Evolutionary conservation across 53 echinoderm and acorn worm genomes (phyloP).

Genomic region (Astropecten irregularis): DNA sequence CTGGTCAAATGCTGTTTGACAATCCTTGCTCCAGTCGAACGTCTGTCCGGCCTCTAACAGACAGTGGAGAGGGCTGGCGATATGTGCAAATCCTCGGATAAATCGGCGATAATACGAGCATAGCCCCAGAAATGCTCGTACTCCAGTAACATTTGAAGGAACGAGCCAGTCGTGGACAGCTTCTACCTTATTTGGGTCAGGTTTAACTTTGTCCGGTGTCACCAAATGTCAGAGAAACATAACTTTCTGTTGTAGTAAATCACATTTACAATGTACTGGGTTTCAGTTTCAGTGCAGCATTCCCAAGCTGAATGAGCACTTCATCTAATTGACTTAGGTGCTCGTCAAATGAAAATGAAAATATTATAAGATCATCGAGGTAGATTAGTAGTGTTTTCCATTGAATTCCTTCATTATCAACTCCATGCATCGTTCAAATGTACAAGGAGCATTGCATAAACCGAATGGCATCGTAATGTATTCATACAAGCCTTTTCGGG

Average conservation of each 20-base stretch:
- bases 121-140: slow-evolving; percentile 54
- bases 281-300: background rate
- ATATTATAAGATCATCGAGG: slow-evolving; percentile 63
- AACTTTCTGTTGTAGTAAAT: slow-evolving; percentile 18
- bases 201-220: slow-evolving; percentile 4
- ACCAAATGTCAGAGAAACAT: slow-evolving; percentile 44
- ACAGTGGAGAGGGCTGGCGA: slow-evolving; percentile 32
- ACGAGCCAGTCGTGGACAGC: slow-evolving; percentile 35
- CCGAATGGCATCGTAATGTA: slow-evolving; percentile 68
- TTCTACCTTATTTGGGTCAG: slow-evolving; percentile 29
- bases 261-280: too few species aligned
- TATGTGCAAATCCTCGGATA: slow-evolving; percentile 3
- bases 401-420: slow-evolving; percentile 60
- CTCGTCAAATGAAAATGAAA: slow-evolving; percentile 40
- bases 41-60: slow-evolving; percentile 13
- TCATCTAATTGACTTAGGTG: slow-evolving; percentile 51
- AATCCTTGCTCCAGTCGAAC: slow-evolving; percentile 46
- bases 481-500: slow-evolving; percentile 64
- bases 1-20: slow-evolving; percentile 48
- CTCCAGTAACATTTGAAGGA: background rate
- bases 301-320: slow-evolving; percentile 15
- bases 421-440: slow-evolving; percentile 65
- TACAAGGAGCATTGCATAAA: slow-evolving; percentile 58
- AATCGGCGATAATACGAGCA: slow-evolving; percentile 54
- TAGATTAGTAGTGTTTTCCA: slow-evolving; percentile 70